Base-by-base conservation (phyloP, 2,113 vertebrate species). In the Castor canadensis region DNA sequence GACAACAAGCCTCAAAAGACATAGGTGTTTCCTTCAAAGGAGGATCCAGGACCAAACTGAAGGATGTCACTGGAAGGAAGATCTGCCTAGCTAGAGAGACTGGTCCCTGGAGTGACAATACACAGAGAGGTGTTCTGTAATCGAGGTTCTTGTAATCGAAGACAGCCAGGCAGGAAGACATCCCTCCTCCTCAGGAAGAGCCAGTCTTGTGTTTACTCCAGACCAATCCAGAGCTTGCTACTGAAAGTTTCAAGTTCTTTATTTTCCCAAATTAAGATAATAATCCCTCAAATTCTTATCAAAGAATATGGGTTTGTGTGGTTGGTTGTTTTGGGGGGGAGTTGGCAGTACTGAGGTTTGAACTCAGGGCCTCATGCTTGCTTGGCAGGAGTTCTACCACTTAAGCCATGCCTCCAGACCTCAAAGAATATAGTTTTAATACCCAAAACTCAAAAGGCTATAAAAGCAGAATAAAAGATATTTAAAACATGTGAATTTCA, bases 381-480 rank as follows among this genome's bases (percentile, higher is more conserved):
- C n/a, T n/a, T n/a, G n/a, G n/a, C n/a, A n/a, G n/a, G n/a, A n/a
- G n/a, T n/a, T n/a, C n/a, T n/a, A n/a, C n/a, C n/a, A n/a, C n/a
- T n/a, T n/a, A n/a, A n/a, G n/a, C n/a, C n/a, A n/a, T n/a, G n/a
- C n/a, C n/a, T n/a, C n/a, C n/a, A n/a, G n/a, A n/a, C 6, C 32
- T 38, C 9, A 47, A 92, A 85, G 43, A 84, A 49, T n/a, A 35
- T 10, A 64, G 24, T 76, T 77, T 73, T 84, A 45, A 66, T 71
- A 32, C 4, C 0, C 15, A 56, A 67, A 9, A 7, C 17, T 3
- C 16, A 15, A 66, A 66, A 66, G 24, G 5, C 15, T 43, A 1
- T 45, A 86, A 56, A 58, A 83, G 49, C 71, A 76, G 52, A 87
- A 76, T n/a, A 43, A 66, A 75, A 73, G 24, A 60, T 81, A 64